Base-by-base conservation (phyloP, 2,888 invertebrate genomes). In the Psylliodes chrysocephalus region DNA sequence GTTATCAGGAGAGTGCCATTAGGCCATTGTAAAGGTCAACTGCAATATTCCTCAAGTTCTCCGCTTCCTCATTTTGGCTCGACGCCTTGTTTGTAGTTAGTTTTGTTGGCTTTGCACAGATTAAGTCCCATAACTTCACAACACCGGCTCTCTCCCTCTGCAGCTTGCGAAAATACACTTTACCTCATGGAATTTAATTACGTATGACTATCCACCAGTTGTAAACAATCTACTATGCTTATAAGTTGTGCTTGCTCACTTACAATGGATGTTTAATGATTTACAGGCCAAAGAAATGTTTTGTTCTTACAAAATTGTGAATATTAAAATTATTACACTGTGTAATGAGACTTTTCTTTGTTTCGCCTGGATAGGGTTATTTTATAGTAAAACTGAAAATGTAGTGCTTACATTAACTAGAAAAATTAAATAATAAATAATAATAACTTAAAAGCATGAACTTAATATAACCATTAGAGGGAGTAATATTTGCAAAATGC, bases 181-280 rank as follows among this genome's bases (percentile, higher is more conserved):
- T 14, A 47, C 47, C 40, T 59, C 49, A 14, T 49, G 49, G 59
- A 63, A 63, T 57, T 63, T 57, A 63, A 63, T 63, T 63, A 63
- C 54, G 30, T 47, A 52, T 14, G 51, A 62, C 56, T 56, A 28
- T 57, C 25, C 18, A 30, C 18, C 51, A 51, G 18, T 56, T 25
- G 62, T 56, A 56, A 62, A 56, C 42, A 56, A 63, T 57, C 40
- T 30, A 33, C 14, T 30, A 44, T 12, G 19, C 33, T 46, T 46
- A 44, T 46, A 33, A 17, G 30, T 17, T 18, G 42, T 42, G 2
- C 7, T 18, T 42, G 18, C 6, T 35, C 14, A 3, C 35, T 35
- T 35, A 35, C 35, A 35, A 1, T 8, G 14, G 14, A 14, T 14
- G 14, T 46, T 46, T 14, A 17, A 44, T 44, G 15, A 17, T 44